phyloP scores from a whole-genome alignment of 2,888 invertebrate genomes.

The Caenorhabditis plicata region DNA sequence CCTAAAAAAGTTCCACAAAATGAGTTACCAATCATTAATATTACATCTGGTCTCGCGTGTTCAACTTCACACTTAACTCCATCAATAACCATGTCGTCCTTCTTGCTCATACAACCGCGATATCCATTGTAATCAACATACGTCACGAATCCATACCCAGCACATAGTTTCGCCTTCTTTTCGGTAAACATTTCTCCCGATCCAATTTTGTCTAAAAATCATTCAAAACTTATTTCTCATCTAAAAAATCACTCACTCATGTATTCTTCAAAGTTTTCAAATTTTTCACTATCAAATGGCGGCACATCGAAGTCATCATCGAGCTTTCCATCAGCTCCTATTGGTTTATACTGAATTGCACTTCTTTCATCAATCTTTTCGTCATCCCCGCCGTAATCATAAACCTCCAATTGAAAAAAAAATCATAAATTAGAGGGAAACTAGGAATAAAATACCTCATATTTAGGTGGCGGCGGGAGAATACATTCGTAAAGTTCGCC shows the following conservation, averaged over 20 bases:
- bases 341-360: slow-evolving; percentile 8
- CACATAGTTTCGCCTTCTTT: neutral
- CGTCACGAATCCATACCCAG: slow-evolving; percentile 26
- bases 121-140: slow-evolving; percentile 17
- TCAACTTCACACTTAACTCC: slow-evolving; percentile 11
- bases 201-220: slow-evolving; percentile 17
- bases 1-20: neutral
- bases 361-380: slow-evolving; percentile 11
- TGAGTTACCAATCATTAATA: too few species aligned
- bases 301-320: slow-evolving; percentile 16
- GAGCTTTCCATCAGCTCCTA: slow-evolving; percentile 1
- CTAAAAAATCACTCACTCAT: slow-evolving; percentile 14
- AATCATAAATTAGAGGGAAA: neutral
- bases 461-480: slow-evolving; percentile 13
- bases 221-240: neutral
- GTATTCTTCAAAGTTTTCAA: slow-evolving; percentile 14
- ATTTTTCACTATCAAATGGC: slow-evolving; percentile 7
- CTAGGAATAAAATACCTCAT: slow-evolving; percentile 4
- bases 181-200: slow-evolving; percentile 8
- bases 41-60: slow-evolving; percentile 4
- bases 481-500: slow-evolving; percentile 26
- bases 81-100: slow-evolving; percentile 11
- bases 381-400: slow-evolving; percentile 15
- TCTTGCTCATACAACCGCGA: slow-evolving; percentile 11
- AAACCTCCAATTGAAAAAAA: slow-evolving; percentile 3